These are phyloP conservation scores for Guaruba guarouba DNA, from an alignment of 2,113 vertebrate species.

Conservation along the genomic window DNA sequence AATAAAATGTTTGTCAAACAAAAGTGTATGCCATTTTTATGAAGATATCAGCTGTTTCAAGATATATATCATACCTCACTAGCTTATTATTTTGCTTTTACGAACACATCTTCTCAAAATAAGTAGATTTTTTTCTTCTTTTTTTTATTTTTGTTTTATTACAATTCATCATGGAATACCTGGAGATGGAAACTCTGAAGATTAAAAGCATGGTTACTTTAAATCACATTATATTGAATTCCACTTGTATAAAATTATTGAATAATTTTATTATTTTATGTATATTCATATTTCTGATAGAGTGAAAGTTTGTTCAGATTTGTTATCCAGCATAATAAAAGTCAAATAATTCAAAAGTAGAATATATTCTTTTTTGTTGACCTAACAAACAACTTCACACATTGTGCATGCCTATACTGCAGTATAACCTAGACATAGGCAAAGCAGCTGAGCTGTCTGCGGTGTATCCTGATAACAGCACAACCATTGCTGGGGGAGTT, in stretches of 20 bases:
- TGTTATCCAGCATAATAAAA: neutral
- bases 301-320: neutral
- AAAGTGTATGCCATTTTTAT: constrained; percentile 51
- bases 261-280: constrained; percentile 1
- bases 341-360: constrained; percentile 1
- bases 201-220: constrained; percentile 1
- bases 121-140: neutral
- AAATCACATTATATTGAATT: constrained; percentile 9
- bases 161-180: neutral
- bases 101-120: neutral
- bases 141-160: neutral
- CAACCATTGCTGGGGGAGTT: neutral
- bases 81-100: constrained; percentile 56
- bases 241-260: neutral
- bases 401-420: neutral
- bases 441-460: neutral
- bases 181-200: neutral
- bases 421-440: neutral
- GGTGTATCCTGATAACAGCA: neutral
- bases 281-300: neutral
- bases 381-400: neutral
- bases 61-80: neutral
- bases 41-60: constrained; percentile 13
- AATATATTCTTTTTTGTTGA: neutral
- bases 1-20: constrained; percentile 55